Evolutionary conservation across 2,888 invertebrate genomes (phyloP).

Genomic region (Hartigia nigra): DNA sequence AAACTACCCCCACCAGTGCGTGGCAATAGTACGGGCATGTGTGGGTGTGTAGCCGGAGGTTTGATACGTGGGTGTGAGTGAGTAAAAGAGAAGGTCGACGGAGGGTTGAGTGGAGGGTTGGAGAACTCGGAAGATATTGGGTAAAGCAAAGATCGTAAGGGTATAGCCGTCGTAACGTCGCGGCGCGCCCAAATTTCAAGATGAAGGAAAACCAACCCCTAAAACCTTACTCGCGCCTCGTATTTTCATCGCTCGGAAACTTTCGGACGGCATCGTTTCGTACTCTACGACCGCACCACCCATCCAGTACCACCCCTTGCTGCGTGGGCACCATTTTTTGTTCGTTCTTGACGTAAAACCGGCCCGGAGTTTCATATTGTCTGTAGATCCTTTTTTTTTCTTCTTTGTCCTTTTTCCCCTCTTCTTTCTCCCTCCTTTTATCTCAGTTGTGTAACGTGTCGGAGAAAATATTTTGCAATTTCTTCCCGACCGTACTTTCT

Average conservation of each 20-base stretch:
- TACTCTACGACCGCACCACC: too few species aligned
- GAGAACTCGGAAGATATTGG: conserved; percentile 56
- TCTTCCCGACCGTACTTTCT: too few species aligned
- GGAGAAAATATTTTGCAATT: conserved; percentile 28
- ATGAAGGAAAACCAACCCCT: conserved; percentile 4
- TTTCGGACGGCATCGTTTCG: too few species aligned
- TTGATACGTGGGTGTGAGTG: too few species aligned
- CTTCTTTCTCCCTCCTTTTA: conserved; percentile 16
- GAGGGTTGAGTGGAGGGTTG: conserved; percentile 41
- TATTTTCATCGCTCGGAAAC: too few species aligned
- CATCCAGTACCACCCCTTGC: too few species aligned
- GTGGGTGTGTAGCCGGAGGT: too few species aligned
- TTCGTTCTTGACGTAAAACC: too few species aligned
- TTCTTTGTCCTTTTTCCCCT: conserved; percentile 17
- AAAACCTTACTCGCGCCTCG: too few species aligned
- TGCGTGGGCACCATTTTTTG: too few species aligned
- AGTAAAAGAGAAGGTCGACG: conserved; percentile 18
- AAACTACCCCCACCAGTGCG: conserved; percentile 59
- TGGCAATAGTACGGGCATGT: too few species aligned
- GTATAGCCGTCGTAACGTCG: conserved; percentile 42
- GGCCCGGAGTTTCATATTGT: too few species aligned
- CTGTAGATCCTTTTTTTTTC: conserved; percentile 7
- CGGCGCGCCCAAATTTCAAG: conserved; percentile 24
- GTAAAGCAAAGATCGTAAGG: conserved; percentile 58
- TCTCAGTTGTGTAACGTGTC: conserved; percentile 11